A percentile compares a stretch with the other conserved stretches of the same genome.
Evolutionary conservation across 2,888 invertebrate species (phyloP).

Genomic region (Reticulitermes lucifugus): DNA sequence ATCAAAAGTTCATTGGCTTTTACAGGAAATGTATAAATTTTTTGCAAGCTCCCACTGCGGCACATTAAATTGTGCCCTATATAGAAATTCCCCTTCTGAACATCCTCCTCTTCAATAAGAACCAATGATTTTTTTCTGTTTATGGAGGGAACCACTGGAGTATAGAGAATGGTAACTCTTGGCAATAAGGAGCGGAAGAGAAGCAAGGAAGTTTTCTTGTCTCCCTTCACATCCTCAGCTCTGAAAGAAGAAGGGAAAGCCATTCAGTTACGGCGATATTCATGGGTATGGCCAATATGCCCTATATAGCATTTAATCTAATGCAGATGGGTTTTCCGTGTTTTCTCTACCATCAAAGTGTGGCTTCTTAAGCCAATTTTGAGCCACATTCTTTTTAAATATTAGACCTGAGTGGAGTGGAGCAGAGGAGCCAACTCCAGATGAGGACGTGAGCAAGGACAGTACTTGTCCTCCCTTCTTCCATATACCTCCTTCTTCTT

Average conservation of each 20-base stretch:
- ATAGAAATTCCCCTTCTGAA: not conserved
- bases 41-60: not conserved
- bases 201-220: not conserved
- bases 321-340: conserved; percentile 50
- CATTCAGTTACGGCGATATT: conserved; percentile 11
- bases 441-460: not conserved
- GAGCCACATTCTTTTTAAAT: conserved; percentile 38
- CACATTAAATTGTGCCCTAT: not conserved
- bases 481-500: not conserved
- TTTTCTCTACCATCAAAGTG: conserved; percentile 44
- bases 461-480: not conserved
- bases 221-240: not conserved
- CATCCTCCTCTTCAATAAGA: not conserved
- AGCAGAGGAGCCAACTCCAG: not conserved
- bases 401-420: not conserved
- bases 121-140: conserved; percentile 26
- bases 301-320: conserved; percentile 49
- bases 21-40: not conserved
- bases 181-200: conserved; percentile 21
- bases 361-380: conserved; percentile 41
- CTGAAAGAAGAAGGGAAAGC: conserved; percentile 8
- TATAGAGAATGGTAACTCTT: not conserved
- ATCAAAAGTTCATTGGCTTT: not conserved
- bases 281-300: conserved; percentile 33
- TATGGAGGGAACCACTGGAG: not conserved